These are phyloP conservation scores for Brachypodius melanocephalos DNA, from an alignment of 2,113 vertebrate genomes.

Conservation along the genomic window DNA sequence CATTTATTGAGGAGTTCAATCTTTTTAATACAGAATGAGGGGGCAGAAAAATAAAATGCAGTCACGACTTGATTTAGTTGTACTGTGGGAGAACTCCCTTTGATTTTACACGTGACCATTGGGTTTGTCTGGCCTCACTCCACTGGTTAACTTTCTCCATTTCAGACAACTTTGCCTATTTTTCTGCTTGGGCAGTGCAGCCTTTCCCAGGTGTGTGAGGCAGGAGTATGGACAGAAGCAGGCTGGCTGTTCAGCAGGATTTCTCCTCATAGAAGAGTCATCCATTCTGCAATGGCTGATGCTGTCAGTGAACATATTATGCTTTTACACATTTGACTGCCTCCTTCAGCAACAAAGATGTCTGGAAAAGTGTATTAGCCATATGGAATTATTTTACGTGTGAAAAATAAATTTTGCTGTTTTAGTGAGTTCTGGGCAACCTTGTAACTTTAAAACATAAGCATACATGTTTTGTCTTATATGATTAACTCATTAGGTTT, in stretches of 20 bases:
- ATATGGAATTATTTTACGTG: neutral
- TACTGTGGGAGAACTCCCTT: neutral
- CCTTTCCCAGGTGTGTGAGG: neutral
- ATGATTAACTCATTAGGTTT: conserved; percentile 63
- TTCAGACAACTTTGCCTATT: neutral
- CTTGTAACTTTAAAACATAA: conserved; percentile 32
- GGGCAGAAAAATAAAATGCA: neutral
- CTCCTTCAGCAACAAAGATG: neutral
- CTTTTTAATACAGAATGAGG: neutral
- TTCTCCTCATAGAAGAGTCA: neutral
- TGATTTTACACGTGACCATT: neutral
- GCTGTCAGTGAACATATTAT: neutral
- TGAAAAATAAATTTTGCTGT: neutral
- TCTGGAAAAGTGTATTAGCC: neutral
- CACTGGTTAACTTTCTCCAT: neutral
- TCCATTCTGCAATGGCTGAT: neutral
- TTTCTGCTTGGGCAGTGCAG: neutral
- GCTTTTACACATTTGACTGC: neutral
- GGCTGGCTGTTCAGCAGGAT: rapidly evolving
- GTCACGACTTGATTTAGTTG: neutral
- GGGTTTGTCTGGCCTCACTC: neutral
- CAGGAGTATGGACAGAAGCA: neutral
- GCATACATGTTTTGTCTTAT: conserved; percentile 37
- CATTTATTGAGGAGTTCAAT: conserved; percentile 2
- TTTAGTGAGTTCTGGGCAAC: neutral